Percentiles rank a stretch among this genome's conserved stretches.
These are phyloP conservation scores for Lathamus discolor DNA, from an alignment of 2,113 vertebrate species.

Conservation along the genomic window DNA sequence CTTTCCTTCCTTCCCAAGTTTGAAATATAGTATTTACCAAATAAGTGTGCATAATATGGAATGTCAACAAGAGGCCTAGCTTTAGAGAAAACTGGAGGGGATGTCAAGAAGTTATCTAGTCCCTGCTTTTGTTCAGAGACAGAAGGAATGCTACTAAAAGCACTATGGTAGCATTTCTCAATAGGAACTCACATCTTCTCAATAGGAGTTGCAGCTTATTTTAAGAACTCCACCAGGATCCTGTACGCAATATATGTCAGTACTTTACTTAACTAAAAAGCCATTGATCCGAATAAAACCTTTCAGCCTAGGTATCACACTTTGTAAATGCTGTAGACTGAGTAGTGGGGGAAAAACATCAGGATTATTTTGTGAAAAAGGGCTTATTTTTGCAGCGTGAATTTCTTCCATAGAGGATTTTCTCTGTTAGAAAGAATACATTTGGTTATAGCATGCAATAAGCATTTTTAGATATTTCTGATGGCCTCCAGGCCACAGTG, in stretches of 20 bases:
- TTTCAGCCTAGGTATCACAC: not conserved
- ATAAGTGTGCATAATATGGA: not conserved
- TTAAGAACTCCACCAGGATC: not conserved
- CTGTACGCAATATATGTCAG: not conserved
- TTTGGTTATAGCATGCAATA: not conserved
- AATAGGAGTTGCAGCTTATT: not conserved
- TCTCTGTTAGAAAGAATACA: not conserved
- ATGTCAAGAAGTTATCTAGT: not conserved
- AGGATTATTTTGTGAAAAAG: not conserved
- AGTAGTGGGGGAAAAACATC: not conserved
- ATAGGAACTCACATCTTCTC: not conserved
- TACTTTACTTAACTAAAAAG: not conserved
- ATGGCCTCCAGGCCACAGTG: not conserved
- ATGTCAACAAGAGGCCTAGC: not conserved
- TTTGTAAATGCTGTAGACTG: not conserved
- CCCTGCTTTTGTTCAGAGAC: not conserved
- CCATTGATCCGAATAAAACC: not conserved
- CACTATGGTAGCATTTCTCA: not conserved
- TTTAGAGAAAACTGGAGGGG: not conserved
- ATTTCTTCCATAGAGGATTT: not conserved
- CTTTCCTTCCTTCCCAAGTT: not conserved
- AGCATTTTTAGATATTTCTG: not conserved
- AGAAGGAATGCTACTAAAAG: not conserved
- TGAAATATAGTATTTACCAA: constrained; percentile 10
- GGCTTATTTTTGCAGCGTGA: not conserved